Evolutionary conservation across 2,797 vertebrate species (phyloP), one percentile per base, ranked within the genome.

Genomic region (Meriones psammophilus): DNA sequence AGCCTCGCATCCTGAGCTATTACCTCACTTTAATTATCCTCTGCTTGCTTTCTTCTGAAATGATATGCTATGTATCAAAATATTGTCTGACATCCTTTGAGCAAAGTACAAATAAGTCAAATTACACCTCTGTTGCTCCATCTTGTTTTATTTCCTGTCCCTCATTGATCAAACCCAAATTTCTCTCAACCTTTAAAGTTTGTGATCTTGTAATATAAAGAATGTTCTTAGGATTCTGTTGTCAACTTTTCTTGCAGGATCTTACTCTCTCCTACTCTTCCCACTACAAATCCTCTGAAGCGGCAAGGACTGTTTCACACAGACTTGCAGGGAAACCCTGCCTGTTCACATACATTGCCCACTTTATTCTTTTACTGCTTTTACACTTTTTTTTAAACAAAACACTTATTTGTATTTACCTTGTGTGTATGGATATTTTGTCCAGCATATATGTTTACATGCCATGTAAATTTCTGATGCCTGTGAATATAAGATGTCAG

Each of bases 361-460:
- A 30, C 86, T 89, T 89, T 71, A 79, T 74, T 60, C 36, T 20
- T 69, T 91, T 78, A 74, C 95, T 78, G 33, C 66, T 88, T 91
- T 94, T 50, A 39, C 12, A 46, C 2, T 66, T 42, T 46, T 71
- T 20, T 9, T 56, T 56, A 58, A 17, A 42, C 10, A 30, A 46
- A 66, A 28, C 5, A 66, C 10, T 30, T 33, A 33, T 46, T 50
- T 22, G 12, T 66, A 46, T 84, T 84, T 84, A 20, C 62, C 66
- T 46, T 84, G 66, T 50, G 62, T 30, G 20, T 5, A 6, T 22
- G 39, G 30, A 17, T 46, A 66, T 46, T 66, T 66, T 46, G 9
- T 18, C 81, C 66, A 50, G 39, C 26, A 66, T 84, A 36, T 46
- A 84, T 46, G 14, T 64, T 18, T 46, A 28, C 62, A 66, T 46